Base-by-base conservation (phyloP, 2,888 invertebrate species). In the Drosophila kuntzei region DNA sequence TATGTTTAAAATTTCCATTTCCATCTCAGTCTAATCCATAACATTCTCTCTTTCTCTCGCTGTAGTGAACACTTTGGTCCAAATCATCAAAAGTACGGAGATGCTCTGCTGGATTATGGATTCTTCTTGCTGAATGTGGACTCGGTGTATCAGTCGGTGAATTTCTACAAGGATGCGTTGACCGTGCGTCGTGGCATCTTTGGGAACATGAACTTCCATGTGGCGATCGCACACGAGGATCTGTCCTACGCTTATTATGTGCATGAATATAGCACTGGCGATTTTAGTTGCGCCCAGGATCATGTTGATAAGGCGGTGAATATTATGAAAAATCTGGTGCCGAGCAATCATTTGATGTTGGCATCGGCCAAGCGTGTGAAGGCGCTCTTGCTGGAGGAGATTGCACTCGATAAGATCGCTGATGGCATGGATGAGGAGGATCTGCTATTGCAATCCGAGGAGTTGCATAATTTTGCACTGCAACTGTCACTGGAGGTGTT, bases 231-330 rank as follows among this genome's bases (percentile, higher is more conserved):
- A 27, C 96, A 97, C 91, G 98, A 98, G 93, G 98, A 98, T 93
- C 93, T 98, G 44, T 97, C 98, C 0, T 98, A 98, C 93, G 97
- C 98, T 47, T 95, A 97, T 11, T 98, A 98, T 92, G 98, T 98
- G 47, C 95, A 96, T 61, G 98, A 98, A 92, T 98, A 98, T 92
- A 97, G 96, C 87, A 95, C 97, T 0, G 98, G 98, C 0, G 94
- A 95, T 79, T 98, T 98, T 92, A 94, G 94, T 85, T 94, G 95
- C 92, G 97, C 98, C 25, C 94, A 97, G 74, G 95, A 96, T 78
- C 96, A 98, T 93, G 96, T 96, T 32, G 96, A 97, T 90, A 94
- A 95, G 79, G 97, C 98, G 25, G 97, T 98, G 55, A 93, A 94
- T 44, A 97, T 97, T 67, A 95, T 98, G 93, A 95, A 95, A 91